Conservation (phyloP, 2,888 invertebrate genomes). For the Coremacera marginata region DNA sequence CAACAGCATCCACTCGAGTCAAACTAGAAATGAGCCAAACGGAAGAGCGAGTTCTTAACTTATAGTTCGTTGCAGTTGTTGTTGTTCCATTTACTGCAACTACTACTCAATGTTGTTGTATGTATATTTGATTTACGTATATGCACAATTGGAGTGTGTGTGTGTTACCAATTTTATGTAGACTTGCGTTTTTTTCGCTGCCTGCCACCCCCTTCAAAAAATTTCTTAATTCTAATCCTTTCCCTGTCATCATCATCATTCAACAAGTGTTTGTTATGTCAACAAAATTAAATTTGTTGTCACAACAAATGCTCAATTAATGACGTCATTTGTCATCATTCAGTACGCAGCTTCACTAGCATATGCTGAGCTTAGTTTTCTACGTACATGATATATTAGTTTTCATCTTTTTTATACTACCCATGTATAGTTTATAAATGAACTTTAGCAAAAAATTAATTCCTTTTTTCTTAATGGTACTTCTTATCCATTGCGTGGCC, state of each 20-base stretch:
- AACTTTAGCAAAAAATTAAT: no score
- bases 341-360: neutral
- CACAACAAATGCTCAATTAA: constrained; percentile 21
- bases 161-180: neutral
- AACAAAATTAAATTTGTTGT: constrained; percentile 1
- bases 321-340: neutral
- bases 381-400: no score
- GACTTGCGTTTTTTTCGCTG: neutral
- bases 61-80: constrained; percentile 25
- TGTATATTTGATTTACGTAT: neutral
- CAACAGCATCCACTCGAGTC: constrained; percentile 2
- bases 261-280: constrained; percentile 36
- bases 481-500: no score
- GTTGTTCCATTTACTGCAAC: constrained; percentile 37
- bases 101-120: no score
- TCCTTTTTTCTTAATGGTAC: no score
- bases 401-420: no score
- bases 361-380: neutral
- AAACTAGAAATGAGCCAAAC: neutral
- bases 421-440: no score
- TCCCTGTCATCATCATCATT: neutral
- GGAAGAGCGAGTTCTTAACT: neutral
- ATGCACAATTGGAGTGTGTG: neutral
- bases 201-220: neutral
- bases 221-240: neutral